Base-by-base conservation (phyloP, 2,113 vertebrate genomes). In the Rhabdomys dilectus region DNA sequence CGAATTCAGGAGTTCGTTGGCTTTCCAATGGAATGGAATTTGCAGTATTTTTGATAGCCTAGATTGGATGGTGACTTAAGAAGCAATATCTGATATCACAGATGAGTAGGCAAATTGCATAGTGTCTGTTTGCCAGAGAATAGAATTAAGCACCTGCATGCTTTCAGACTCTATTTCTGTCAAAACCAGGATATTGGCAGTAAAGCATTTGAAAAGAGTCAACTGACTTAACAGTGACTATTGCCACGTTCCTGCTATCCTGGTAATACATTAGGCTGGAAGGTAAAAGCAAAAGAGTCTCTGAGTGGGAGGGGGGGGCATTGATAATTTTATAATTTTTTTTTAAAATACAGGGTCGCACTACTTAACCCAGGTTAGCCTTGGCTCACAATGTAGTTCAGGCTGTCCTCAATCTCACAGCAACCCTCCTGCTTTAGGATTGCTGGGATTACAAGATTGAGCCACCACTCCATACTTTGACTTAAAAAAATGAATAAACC, bases 121-220 rank as follows among this genome's bases (percentile, higher is more conserved):
- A 86, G 81, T 92, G 76, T 94, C 53, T 94, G 64, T 36, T 91
- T 60, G 24, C 53, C 66, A 85, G 86, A 95, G 78, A 92, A n/a
- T 72, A 89, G 60, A 97, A 96, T 94, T 96, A 96, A 97, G 78
- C 64, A 95, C 92, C 66, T 92, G 93, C 24, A 56, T 82, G 91
- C 51, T 82, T 95, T 96, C 16, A 60, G 24, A 93, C 29, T 95
- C 72, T 19, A 62, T 91, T 97, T 96, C 84, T 96, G 70, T 97
- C 76, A 96, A 93, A 96, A 97, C 77, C 70, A 96, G 89, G 60
- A 87, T 95, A 94, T 85, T 96, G 86, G 91, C 86, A 97, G 88
- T 39, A 94, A 95, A 95, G 72, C 91, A 87, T 66, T 31, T 88
- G 92, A 66, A 78, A 88, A 68, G 87, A 94, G 42, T 60, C 10